Percentiles rank a stretch among this genome's conserved stretches.
These are phyloP conservation scores for Drosophila sechellia DNA, from an alignment of 1,140 invertebrate species.

Conservation along the genomic window DNA sequence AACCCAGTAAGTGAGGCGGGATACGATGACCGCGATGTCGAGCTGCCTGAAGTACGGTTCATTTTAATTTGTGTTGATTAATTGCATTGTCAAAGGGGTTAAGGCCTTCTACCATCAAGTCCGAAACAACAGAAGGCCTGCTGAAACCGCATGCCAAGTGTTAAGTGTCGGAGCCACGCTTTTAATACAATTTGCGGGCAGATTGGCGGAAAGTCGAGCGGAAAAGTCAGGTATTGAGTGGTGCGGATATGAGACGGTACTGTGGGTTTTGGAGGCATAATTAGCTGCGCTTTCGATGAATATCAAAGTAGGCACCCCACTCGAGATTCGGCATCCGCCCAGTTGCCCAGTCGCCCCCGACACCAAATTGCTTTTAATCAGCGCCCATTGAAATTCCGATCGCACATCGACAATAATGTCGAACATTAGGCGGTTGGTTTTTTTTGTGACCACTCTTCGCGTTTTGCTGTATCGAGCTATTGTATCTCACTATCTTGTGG, in stretches of 20 bases:
- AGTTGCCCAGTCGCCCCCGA: conserved; percentile 25
- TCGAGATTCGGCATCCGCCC: conserved; percentile 19
- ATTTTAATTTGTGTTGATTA: conserved; percentile 79
- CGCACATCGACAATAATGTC: conserved; percentile 70
- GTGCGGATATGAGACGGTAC: not conserved
- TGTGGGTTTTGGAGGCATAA: conserved; percentile 15
- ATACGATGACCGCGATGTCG: conserved; percentile 47
- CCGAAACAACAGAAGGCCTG: conserved; percentile 2
- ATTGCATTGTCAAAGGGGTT: conserved; percentile 69
- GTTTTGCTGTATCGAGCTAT: conserved; percentile 20
- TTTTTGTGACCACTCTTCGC: conserved; percentile 21
- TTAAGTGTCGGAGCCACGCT: conserved; percentile 58
- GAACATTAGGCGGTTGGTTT: conserved; percentile 66
- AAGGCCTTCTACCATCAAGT: not conserved
- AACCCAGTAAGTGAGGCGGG: not conserved
- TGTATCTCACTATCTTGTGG: conserved; percentile 27
- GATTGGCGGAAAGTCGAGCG: conserved; percentile 16
- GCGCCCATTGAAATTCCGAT: conserved; percentile 62
- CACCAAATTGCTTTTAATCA: conserved; percentile 63
- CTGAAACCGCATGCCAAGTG: conserved; percentile 64
- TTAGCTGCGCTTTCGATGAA: conserved; percentile 4
- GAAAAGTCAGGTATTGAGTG: not conserved
- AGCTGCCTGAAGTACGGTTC: conserved; percentile 67
- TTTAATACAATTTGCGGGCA: conserved; percentile 62
- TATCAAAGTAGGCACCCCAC: conserved; percentile 9